Percentiles rank a stretch among this genome's conserved stretches.
These are phyloP conservation scores for Tonatia bakeri DNA, from an alignment of 2,113 vertebrate genomes.

Conservation along the genomic window DNA sequence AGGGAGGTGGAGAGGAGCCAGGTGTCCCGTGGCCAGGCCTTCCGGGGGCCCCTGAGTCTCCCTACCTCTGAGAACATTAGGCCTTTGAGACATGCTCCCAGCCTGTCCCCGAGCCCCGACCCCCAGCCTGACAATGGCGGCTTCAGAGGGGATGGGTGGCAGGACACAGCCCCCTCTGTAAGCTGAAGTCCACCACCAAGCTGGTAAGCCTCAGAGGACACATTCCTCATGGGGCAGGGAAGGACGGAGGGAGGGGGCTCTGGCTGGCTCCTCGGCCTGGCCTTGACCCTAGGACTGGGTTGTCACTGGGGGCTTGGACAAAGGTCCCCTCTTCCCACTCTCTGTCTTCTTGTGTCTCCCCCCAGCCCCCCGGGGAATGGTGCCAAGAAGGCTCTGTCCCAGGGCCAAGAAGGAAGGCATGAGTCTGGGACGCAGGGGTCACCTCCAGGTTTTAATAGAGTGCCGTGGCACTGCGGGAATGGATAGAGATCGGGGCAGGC, in stretches of 20 bases:
- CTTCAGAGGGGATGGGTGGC: constrained; percentile 56
- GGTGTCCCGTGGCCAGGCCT: background rate
- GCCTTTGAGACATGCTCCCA: constrained; percentile 42
- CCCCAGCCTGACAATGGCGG: constrained; percentile 49
- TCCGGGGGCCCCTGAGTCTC: background rate
- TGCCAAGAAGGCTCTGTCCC: background rate
- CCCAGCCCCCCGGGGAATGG: background rate
- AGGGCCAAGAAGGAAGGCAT: constrained; percentile 61
- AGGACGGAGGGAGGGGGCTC: background rate
- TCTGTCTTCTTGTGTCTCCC: background rate
- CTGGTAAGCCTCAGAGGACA: constrained; percentile 6
- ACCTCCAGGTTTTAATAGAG: background rate
- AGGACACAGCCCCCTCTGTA: constrained; percentile 65
- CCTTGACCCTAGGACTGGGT: background rate
- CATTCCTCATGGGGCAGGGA: constrained; percentile 61
- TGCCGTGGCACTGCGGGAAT: background rate
- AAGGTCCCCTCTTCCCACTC: constrained; percentile 42
- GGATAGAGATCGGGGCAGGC: background rate
- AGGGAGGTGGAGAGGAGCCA: background rate
- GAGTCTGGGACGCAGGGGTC: background rate
- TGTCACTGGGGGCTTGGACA: constrained; percentile 30
- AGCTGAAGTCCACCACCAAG: background rate
- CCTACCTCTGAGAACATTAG: constrained; percentile 57
- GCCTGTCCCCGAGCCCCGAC: background rate
- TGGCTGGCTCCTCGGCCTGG: background rate